Evolutionary conservation across 2,888 invertebrate genomes (phyloP).

Genomic region (Phlogophora meticulosa): DNA sequence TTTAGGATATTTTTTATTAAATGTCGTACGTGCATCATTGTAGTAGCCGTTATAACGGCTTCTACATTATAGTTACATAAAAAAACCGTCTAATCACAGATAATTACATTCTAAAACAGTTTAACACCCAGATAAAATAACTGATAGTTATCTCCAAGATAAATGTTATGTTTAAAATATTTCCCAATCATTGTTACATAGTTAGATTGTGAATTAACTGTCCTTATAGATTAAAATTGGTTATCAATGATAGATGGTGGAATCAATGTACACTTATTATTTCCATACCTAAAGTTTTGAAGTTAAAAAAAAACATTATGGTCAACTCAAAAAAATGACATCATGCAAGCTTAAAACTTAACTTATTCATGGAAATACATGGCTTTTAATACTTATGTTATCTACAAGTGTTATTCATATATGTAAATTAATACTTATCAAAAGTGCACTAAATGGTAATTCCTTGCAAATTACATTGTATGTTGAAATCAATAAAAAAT

Average conservation of each 20-base stretch:
- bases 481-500: slow-evolving; percentile 18
- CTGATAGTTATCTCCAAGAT: slow-evolving; percentile 54
- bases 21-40: slow-evolving; percentile 21
- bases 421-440: slow-evolving; percentile 13
- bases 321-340: not conserved
- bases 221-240: slow-evolving; percentile 26
- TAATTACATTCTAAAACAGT: slow-evolving; percentile 55
- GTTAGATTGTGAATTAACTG: slow-evolving; percentile 54
- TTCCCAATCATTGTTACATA: slow-evolving; percentile 33
- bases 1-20: no score
- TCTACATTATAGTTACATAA: slow-evolving; percentile 35
- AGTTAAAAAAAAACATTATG: not conserved
- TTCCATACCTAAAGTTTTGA: not conserved
- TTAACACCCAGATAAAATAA: slow-evolving; percentile 56
- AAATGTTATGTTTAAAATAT: slow-evolving; percentile 45
- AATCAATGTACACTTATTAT: slow-evolving; percentile 1
- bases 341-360: not conserved
- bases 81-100: slow-evolving; percentile 47
- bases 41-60: slow-evolving; percentile 28
- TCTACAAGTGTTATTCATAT: slow-evolving; percentile 4
- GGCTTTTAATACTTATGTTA: not conserved
- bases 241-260: slow-evolving; percentile 37
- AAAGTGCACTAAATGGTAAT: slow-evolving; percentile 9
- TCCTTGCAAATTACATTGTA: slow-evolving; percentile 15
- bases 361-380: not conserved